Evolutionary conservation across 2,797 vertebrate species (phyloP).

Genomic region (Cyprinella venusta): DNA sequence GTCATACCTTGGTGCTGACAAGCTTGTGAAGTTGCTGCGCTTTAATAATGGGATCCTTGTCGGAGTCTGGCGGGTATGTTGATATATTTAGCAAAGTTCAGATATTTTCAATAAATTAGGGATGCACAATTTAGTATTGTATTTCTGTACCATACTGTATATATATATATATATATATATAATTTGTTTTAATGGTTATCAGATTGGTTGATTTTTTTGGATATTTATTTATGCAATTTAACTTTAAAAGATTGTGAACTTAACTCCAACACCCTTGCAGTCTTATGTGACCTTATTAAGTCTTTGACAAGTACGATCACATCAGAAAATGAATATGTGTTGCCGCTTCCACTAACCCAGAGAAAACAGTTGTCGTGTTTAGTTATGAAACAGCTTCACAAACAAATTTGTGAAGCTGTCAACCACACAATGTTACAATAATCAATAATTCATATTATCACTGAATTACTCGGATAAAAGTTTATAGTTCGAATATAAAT

Average conservation of each 20-base stretch:
- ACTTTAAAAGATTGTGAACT: no score
- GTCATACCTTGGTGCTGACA: constrained; percentile 77
- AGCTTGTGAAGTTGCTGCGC: constrained; percentile 77
- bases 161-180: not conserved
- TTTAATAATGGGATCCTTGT: constrained; percentile 81
- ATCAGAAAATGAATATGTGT: no score
- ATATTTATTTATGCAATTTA: no score
- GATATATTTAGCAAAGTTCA: not conserved
- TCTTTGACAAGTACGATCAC: no score
- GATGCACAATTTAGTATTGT: not conserved
- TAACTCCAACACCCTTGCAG: no score
- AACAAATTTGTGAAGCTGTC: not conserved
- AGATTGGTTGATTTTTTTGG: no score
- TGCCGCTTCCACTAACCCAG: no score
- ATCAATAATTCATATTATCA: not conserved
- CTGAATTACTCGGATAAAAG: no score
- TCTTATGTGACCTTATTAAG: no score
- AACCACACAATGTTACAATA: not conserved
- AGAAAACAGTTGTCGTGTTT: no score
- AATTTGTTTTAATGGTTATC: no score
- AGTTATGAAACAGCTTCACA: not conserved
- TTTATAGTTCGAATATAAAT: no score
- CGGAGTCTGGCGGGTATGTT: constrained; percentile 87
- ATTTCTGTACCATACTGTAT: not conserved
- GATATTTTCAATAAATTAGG: not conserved